Evolutionary conservation across 2,888 invertebrate genomes (phyloP), one percentile per base, ranked within the genome.

Genomic region (Harpalus rufipes): DNA sequence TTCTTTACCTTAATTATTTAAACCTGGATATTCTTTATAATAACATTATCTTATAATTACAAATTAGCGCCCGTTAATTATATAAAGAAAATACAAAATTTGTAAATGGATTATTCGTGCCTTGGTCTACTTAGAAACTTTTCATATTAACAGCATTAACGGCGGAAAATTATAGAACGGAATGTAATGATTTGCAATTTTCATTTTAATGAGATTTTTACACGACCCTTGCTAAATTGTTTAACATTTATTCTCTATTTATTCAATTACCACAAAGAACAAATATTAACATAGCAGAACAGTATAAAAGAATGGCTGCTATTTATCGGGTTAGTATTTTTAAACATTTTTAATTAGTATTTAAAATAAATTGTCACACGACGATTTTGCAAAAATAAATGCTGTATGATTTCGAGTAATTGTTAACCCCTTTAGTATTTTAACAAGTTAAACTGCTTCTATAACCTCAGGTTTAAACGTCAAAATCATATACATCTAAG

Each of bases 21-120:
- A 21, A 21, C 44, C 44, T 51, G 8, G 8, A 12, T 51, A 51
- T 51, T 51, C 44, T 51, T 51, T 51, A 51, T 51, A 51, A 51
- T 12, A 51, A 51, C 5, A 51, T 51, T 51, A 51, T 12, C 0
- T 2, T 12, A 12, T 51, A 51, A 51, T 51, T 51, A 51, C 12
- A 51, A 51, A 12, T 51, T 51, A 12, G 44, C 6, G 2, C 44
- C 44, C 12, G 44, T 8, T 39, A 68, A 68, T 68, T 68, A n/a
- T 39, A 10, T 25, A 12, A 63, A 63, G 68, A 41, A 68, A 68
- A 32, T 68, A 68, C 32, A 7, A 68, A 68, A 68, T 68, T 68
- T 68, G 32, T 39, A 68, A 68, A 68, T 68, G 39, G 68, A 68
- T 68, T 68, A 68, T 68, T 68, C 68, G 68, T 68, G 68, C 32